Conservation (phyloP, 2,113 vertebrate species). For the Pyxicephalus adspersus region DNA sequence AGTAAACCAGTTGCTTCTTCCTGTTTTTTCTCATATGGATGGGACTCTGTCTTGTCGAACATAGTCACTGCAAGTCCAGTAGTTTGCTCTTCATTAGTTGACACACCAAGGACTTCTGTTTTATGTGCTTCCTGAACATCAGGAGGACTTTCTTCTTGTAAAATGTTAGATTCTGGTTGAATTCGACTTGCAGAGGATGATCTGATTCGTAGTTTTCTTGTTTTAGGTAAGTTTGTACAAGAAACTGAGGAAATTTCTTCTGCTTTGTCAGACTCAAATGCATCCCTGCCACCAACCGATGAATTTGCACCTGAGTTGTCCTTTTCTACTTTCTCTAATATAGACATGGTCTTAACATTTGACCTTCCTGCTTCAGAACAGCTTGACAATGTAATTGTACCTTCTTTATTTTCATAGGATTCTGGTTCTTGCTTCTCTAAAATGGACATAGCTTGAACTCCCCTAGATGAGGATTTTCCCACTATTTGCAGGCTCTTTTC, state of each 20-base stretch:
- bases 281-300: not conserved
- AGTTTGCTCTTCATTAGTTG: not conserved
- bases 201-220: constrained; percentile 25
- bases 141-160: not conserved
- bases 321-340: not conserved
- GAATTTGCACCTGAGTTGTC: constrained; percentile 7
- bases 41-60: not conserved
- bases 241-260: not conserved
- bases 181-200: not conserved
- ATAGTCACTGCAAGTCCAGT: not conserved
- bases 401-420: constrained; percentile 2
- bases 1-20: not conserved
- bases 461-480: constrained; percentile 43
- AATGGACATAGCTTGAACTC: constrained; percentile 51
- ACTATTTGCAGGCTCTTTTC: constrained; percentile 47
- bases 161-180: not conserved
- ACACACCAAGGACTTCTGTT: not conserved
- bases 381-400: constrained; percentile 3
- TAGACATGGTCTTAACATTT: not conserved
- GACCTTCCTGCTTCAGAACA: constrained; percentile 14
- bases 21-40: not conserved
- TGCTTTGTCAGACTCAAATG: constrained; percentile 2
- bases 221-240: constrained; percentile 18
- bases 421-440: constrained; percentile 33
- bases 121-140: not conserved